Evolutionary conservation across 2,888 invertebrate genomes (phyloP), one percentile per base, ranked within the genome.

Genomic region (Resseliella maxima): DNA sequence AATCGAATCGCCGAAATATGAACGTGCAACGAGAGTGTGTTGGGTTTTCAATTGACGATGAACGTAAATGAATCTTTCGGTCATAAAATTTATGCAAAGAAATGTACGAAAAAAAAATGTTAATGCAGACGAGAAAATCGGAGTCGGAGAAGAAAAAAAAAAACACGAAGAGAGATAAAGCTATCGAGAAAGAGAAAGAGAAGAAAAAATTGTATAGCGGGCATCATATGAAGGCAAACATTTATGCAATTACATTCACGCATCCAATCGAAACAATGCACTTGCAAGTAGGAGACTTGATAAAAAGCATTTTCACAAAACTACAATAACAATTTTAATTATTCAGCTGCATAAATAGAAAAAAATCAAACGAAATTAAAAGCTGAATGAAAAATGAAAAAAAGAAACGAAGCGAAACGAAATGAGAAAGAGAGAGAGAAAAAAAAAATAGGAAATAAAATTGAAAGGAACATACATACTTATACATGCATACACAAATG

Each of bases 61-160:
- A 24, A 59, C 31, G 31, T 72, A 72, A 72, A 72, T 72, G 72
- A 72, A 72, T 72, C 72, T 15, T 72, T 72, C 15, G 72, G 72
- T 72, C 72, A 72, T 72, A 72, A 72, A 72, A 72, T 72, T 72
- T 72, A 72, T 72, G 72, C 72, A 72, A 72, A 72, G 72, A 72
- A 72, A 72, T 72, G 72, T n/a, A n/a, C n/a, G n/a, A n/a, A n/a
- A 59, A 59, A 59, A 50, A 50, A 59, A 59, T 59, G 24, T 24
- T 59, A 59, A 24, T 59, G 59, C 24, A n/a, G 24, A n/a, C n/a
- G n/a, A n/a, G n/a, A n/a, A n/a, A n/a, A n/a, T n/a, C n/a, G n/a
- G n/a, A n/a, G n/a, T n/a, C 59, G 12, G 59, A 50, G 18, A 18
- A 50, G 46, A n/a, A 24, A 24, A 24, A 59, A 24, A 24, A 59